Evolutionary conservation across 2,888 invertebrate species (phyloP).

Genomic region (Platycheirus rosarum): DNA sequence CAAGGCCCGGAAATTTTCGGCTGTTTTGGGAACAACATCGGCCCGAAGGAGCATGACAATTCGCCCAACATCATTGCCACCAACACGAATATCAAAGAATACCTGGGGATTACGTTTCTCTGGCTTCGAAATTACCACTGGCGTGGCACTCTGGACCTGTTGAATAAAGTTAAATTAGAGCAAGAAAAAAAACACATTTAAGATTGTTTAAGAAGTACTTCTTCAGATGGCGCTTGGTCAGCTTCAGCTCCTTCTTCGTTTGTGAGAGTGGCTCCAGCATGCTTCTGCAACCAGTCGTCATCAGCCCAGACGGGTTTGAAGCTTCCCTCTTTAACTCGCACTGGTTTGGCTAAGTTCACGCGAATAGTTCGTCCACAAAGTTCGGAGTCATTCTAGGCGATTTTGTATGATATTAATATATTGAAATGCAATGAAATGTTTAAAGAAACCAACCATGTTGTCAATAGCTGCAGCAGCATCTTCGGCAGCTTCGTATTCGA

Average conservation of each 20-base stretch:
- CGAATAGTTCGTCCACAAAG: conserved; percentile 97
- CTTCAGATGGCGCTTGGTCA: conserved; percentile 61
- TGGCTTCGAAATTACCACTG: conserved; percentile 80
- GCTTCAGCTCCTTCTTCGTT: conserved; percentile 82
- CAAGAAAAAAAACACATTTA: conserved; percentile 47
- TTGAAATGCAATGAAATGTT: neutral
- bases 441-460: conserved; percentile 90
- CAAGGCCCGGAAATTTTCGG: conserved; percentile 95
- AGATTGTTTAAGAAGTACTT: no score
- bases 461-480: conserved; percentile 99
- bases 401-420: neutral
- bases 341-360: conserved; percentile 98
- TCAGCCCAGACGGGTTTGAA: conserved; percentile 98
- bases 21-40: conserved; percentile 97
- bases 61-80: conserved; percentile 93
- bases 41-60: conserved; percentile 95
- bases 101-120: conserved; percentile 92
- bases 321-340: conserved; percentile 97
- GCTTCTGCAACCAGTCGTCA: conserved; percentile 98
- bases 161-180: conserved; percentile 4
- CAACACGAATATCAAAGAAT: conserved; percentile 96
- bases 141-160: conserved; percentile 76
- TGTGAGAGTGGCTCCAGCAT: conserved; percentile 94
- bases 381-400: conserved; percentile 95
- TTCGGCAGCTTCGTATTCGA: conserved; percentile 98